These are phyloP conservation scores for Troides aeacus DNA, from an alignment of 2,888 invertebrate species.

Conservation along the genomic window DNA sequence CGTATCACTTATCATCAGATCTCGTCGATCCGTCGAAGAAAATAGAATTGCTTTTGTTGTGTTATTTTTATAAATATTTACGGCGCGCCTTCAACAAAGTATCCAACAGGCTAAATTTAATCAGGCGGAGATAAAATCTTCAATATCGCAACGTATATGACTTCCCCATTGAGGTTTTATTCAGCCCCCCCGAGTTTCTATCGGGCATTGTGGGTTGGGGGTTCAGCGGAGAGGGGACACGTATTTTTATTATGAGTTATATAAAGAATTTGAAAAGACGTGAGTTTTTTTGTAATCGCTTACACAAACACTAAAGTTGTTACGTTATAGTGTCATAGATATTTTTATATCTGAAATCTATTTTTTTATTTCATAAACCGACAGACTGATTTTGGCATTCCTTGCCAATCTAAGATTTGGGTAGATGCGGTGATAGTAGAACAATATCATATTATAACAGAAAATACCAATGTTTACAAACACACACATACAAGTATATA, in stretches of 20 bases:
- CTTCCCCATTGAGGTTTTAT: conserved; percentile 9
- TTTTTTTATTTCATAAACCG: too few relatives aligned
- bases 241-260: background rate
- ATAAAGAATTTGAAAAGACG: background rate
- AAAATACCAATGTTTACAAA: too few relatives aligned
- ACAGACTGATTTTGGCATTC: too few relatives aligned
- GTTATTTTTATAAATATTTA: conserved; percentile 4
- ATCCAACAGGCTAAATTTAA: background rate
- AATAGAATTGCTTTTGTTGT: background rate
- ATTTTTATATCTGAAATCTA: too few relatives aligned
- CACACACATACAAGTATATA: too few relatives aligned
- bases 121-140: conserved; percentile 2
- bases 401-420: too few relatives aligned
- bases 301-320: too few relatives aligned
- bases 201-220: background rate
- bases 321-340: too few relatives aligned
- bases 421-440: too few relatives aligned
- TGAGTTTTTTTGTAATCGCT: background rate
- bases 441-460: too few relatives aligned
- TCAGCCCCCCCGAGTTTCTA: conserved; percentile 1
- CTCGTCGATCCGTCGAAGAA: too few relatives aligned
- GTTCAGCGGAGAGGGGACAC: background rate
- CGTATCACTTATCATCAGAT: too few relatives aligned
- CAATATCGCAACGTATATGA: conserved; percentile 9
- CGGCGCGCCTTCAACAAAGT: background rate